Evolutionary conservation across 2,888 invertebrate genomes (phyloP), one percentile per base, ranked within the genome.

Genomic region (Caenorhabditis sp.): DNA sequence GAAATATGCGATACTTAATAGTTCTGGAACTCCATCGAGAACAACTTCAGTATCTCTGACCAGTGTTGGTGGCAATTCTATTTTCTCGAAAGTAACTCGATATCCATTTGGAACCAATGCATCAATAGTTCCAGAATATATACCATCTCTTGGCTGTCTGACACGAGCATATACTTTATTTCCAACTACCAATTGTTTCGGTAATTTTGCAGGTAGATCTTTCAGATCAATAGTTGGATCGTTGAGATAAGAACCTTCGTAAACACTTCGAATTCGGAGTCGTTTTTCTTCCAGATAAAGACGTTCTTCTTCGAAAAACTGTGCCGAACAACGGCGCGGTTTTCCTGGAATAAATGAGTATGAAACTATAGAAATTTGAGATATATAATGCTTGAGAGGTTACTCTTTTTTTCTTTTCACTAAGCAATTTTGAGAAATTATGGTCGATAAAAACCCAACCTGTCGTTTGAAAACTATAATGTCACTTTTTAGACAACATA

Each of bases 261-360:
- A 97, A 68, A 99, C 90, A 83, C 93, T 92, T 64, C 97, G 91
- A 80, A 99, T 95, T 87, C 95, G 93, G 86, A 93, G 93, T 23
- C 97, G 91, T 89, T 95, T 95, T 52, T 93, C 91, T 83, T 95
- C 94, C 67, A 99, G 90, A 82, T 95, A 94, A 76, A 92, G 91
- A 56, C 97, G 91, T 89, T 99, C 99, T 89, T 99, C 97, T 79
- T 93, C 92, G 89, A 99, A 97, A 89, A 99, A 99, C 0, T 95
- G 93, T 76, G 93, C 93, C 0, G 95, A 95, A 89, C 94, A 97
- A 87, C 97, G 91, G 59, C 99, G 90, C 0, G 99, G 97, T 87
- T 97, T 97, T 0, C 99, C 78, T 76, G 60, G 0, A 70, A 54
- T 38, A 21, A 25, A 26, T 49, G 2, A 23, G 8, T 59, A n/a